Base-by-base conservation (phyloP, 92 coral and sea anemone species). In the Porites cylindrica region DNA sequence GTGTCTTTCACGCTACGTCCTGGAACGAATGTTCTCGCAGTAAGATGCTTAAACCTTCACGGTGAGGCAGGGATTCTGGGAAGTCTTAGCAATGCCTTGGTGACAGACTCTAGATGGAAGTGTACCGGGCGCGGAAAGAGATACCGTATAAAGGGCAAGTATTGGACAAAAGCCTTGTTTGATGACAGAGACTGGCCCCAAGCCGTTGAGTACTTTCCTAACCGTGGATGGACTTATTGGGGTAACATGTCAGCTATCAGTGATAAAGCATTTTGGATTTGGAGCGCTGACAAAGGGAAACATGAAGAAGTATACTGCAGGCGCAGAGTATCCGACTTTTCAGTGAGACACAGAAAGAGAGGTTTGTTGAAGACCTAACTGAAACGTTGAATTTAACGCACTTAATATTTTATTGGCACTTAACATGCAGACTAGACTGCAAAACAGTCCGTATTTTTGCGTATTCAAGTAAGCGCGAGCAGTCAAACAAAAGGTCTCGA, bases 281-380 rank as follows among this genome's bases (percentile, higher is more conserved):
- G 70, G 82, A 78, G 70, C 71, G 71, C 71, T 63, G 82, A 63
- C 13, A 78, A 63, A 71, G 59, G 82, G n/a, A 78, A 26, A 78
- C 82, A 59, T 32, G 56, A 78, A 17, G 70, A 63, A 38, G 70
- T 17, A 24, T 77, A 61, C 51, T 77, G 82, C 70, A 77, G 82
- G 70, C 82, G 82, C 82, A 60, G 70, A 77, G 32, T 77, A 52
- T 60, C 56, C 0, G 70, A 77, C 26, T 20, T 56, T 8, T 60
- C 80, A 59, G 52, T 76, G 21, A 76, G 26, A 58, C 52, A 23
- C n/a, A 20, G 13, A 7, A 66, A 56, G 20, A 61, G 61, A 10
- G 81, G 81, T 77, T 77, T 26, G 70, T 77, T 29, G 26, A 17
- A 20, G 20, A 10, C 47, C 47, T 38, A 38, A 38, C 6, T 38